phyloP scores from a whole-genome alignment of 2,113 vertebrate species.

The Forbesichthys papilliferus region DNA sequence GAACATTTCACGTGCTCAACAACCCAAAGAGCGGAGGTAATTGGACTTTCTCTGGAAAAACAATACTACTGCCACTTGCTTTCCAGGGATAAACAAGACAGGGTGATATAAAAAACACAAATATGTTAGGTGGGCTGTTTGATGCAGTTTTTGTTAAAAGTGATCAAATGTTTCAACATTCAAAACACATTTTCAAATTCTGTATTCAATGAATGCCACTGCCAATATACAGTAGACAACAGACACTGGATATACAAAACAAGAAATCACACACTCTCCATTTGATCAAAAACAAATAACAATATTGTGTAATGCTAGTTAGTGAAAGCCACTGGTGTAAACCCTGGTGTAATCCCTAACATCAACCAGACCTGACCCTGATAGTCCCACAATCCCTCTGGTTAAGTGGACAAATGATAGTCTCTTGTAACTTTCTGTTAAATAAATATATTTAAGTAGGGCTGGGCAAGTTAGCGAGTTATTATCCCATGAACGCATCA shows the following conservation, averaged over 20 bases:
- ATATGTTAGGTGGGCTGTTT: too few relatives aligned
- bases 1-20: constrained; percentile 12
- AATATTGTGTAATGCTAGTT: neutral
- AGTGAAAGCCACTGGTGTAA: neutral
- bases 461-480: too few relatives aligned
- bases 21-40: constrained; percentile 7
- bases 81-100: neutral
- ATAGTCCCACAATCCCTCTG: constrained; percentile 11
- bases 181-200: neutral
- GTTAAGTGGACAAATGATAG: constrained; percentile 6
- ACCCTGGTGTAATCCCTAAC: neutral
- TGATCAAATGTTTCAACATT: neutral
- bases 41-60: constrained; percentile 2
- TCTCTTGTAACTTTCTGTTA: too few relatives aligned
- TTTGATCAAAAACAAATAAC: neutral
- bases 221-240: too few relatives aligned
- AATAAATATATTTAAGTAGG: neutral
- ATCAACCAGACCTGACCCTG: neutral
- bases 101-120: neutral
- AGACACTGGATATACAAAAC: too few relatives aligned
- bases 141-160: neutral
- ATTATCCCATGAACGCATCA: too few relatives aligned
- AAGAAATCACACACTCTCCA: too few relatives aligned
- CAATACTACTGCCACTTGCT: neutral
- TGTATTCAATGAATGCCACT: too few relatives aligned